Evolutionary conservation across 2,113 vertebrate species (phyloP), one percentile per base, ranked within the genome.

Genomic region (Alectura lathami): DNA sequence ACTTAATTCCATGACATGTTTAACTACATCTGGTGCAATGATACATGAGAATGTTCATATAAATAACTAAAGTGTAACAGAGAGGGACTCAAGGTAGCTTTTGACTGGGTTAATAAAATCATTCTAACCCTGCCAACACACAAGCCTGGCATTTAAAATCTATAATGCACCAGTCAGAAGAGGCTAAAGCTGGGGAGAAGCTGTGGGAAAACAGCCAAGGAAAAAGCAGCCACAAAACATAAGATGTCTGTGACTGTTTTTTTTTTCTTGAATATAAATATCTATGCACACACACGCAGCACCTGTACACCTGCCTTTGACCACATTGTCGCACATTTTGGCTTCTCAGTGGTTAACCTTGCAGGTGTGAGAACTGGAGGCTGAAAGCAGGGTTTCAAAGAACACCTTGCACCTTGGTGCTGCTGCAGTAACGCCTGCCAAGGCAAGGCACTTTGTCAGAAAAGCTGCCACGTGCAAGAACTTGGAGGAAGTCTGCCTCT

Each of bases 221-320:
- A 51, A 81, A 94, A 74, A 83, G 8, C 16, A 89, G 83, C 63
- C 75, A 85, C 79, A 94, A 69, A 91, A 62, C 6, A 34, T 47
- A 40, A n/a, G 57, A 15, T 14, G 23, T 45, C 48, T 59, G 6
- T 40, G 66, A 45, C 30, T 57, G n/a, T 14, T 63, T 87, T 78
- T 63, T 87, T 78, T 75, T 38, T 50, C 15, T 76, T 45, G 21
- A 85, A 45, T 6, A 48, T 4, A 24, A 0, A 0, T 22, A n/a
- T 32, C 48, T 70, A 17, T 2, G 14, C 47, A 30, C 10, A 5
- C 0, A 60, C 29, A 56, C 2, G 0, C 50, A 30, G 36, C 51
- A 40, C 45, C 91, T 26, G 47, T 15, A 53, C 92, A 89, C 30
- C 85, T 73, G 75, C 53, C 27, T 88, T 40, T 42, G 17, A 56